Base-by-base conservation (phyloP, 2,888 invertebrate genomes). In the Leptinotarsa juncta region DNA sequence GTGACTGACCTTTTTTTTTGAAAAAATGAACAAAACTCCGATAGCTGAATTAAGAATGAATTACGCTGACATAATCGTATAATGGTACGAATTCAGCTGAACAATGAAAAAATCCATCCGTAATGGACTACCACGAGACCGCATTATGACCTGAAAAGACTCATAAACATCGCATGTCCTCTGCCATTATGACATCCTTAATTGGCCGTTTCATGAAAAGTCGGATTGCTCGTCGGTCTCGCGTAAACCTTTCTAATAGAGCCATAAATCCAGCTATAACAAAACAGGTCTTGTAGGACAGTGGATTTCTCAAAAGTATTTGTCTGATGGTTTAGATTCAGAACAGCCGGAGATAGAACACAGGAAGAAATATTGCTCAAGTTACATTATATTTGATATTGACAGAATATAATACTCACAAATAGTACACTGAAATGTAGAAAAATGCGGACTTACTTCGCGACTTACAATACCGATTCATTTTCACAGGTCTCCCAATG, bases 151-250 rank as follows among this genome's bases (percentile, higher is more conserved):
- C 68, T 18, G 55, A 18, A 69, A 57, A 48, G 32, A 57, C 20
- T 42, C 57, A 69, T 57, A 72, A 65, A 72, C 65, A 53, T 71
- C 15, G 68, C 55, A 53, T 60, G 66, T 62, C 72, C 53, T 71
- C 70, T 51, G 69, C 65, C 66, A 70, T 75, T 72, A 73, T 72
- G 77, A 73, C 57, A 65, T 73, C 73, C 74, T 81, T 82, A 82
- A 83, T 83, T 83, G 79, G 82, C 78, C 78, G 76, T 79, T 82
- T 81, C 81, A 81, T 76, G 80, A 79, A 73, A 73, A 72, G 62
- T 76, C 65, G 77, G 79, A 82, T 80, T 78, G 74, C 76, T 69
- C 74, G 75, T 73, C 77, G 74, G 77, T 71, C 60, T 65, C 72
- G 71, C 80, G 74, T 81, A 80, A 82, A 81, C 73, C 74, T 69